A percentile compares a stretch with the other conserved stretches of the same genome.
These are phyloP conservation scores for Drosophila insularis DNA, from an alignment of 1,140 invertebrate species.

Conservation along the genomic window DNA sequence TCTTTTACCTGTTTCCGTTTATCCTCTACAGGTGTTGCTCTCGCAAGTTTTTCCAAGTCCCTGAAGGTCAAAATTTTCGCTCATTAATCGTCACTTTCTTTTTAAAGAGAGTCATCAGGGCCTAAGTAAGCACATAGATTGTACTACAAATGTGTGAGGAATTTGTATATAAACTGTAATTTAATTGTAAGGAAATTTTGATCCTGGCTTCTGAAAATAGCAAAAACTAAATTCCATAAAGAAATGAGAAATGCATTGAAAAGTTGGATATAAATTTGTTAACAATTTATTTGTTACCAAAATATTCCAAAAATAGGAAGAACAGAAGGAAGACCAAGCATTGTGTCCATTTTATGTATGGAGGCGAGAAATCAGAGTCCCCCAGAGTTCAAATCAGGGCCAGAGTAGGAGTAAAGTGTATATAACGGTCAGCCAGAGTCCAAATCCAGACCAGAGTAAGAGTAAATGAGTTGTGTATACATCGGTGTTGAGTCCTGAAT, in stretches of 20 bases:
- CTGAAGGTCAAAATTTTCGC: constrained; percentile 73
- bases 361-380: too few species aligned
- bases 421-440: too few species aligned
- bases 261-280: too few species aligned
- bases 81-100: constrained; percentile 78
- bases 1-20: constrained; percentile 54
- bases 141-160: background rate
- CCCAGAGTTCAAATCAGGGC: background rate
- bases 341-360: too few species aligned
- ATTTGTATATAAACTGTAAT: background rate
- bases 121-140: constrained; percentile 17
- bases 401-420: background rate
- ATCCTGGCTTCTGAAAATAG: too few species aligned
- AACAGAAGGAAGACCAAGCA: too few species aligned
- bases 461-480: background rate
- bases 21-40: constrained; percentile 31
- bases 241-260: too few species aligned
- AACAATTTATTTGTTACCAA: too few species aligned
- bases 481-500: constrained; percentile 12
- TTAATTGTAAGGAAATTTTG: background rate
- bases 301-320: too few species aligned
- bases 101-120: constrained; percentile 28
- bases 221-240: too few species aligned
- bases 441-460: background rate
- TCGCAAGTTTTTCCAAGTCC: constrained; percentile 14